These are phyloP conservation scores for Polyommatus iphigenia DNA, from an alignment of 2,888 invertebrate species.

Conservation along the genomic window DNA sequence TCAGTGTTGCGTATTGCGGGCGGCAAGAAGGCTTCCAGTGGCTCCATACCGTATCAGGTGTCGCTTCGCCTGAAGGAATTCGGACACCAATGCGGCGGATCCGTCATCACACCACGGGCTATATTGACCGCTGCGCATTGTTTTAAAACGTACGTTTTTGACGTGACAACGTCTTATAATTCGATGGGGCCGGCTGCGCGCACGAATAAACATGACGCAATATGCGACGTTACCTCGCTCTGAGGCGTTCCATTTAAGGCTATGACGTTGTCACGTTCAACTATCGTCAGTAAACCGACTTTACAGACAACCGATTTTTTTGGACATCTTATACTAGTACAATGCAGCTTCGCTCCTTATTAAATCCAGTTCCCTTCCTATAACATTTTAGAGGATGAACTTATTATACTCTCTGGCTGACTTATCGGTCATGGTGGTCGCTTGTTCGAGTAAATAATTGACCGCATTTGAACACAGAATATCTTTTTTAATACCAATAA, in stretches of 20 bases:
- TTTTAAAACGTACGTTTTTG: slow-evolving; percentile 69
- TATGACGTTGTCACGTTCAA: too few species aligned
- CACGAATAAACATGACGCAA: too few species aligned
- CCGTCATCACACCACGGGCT: slow-evolving; percentile 74
- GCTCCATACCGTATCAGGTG: slow-evolving; percentile 76
- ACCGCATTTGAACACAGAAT: background rate
- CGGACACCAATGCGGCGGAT: slow-evolving; percentile 82
- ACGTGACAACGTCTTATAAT: too few species aligned
- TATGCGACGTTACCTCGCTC: too few species aligned
- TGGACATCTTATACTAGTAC: background rate
- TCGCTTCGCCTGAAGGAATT: slow-evolving; percentile 70
- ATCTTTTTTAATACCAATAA: background rate
- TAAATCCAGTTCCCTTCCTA: background rate
- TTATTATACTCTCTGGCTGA: too few species aligned
- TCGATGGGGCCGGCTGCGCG: too few species aligned
- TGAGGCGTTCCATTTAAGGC: too few species aligned
- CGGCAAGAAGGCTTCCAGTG: slow-evolving; percentile 73
- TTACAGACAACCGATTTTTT: too few species aligned
- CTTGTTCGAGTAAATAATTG: too few species aligned
- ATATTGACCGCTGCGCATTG: slow-evolving; percentile 81
- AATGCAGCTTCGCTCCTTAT: too few species aligned
- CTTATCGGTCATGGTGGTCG: too few species aligned
- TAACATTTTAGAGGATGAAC: background rate
- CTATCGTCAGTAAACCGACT: too few species aligned
- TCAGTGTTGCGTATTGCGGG: slow-evolving; percentile 67